Base-by-base conservation (phyloP, 2,797 vertebrate species). In the Distichodus sexfasciatus region DNA sequence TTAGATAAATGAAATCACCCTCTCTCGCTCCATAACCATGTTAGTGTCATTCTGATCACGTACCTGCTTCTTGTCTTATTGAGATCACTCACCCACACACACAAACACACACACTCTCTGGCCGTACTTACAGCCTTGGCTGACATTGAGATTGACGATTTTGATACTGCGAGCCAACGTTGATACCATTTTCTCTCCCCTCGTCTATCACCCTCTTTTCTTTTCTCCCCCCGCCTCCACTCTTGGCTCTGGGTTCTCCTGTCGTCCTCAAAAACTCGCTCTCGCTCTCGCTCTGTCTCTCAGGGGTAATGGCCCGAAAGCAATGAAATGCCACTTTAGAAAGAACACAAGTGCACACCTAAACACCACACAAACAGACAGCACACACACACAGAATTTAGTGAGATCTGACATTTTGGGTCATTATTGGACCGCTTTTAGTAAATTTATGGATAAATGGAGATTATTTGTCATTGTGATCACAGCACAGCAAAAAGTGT, bases 1-100 rank as follows among this genome's bases (percentile, higher is more conserved):
- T 90, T 89, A 89, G 76, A 81, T 71, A 87, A 87, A 91, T 88
- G 76, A 87, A 77, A 83, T 65, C 3, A 73, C 72, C 53, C 6
- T 21, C 28, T 1, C 36, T 53, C 3, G 14, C 24, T 28, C 15
- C 8, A 35, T 21, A 11, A 11, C 46, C 2, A 1, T 59, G 0
- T 4, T 65, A 10, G 69, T 59, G 23, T 38, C 75, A 87, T 88
- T 87, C 87, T 38, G 41, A 69, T 67, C 89, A 87, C 81, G 78
- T 85, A 72, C 47, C 19, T 58, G 55, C 63, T 72, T 57, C 47
- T 33, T 15, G 38, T 31, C 0, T 82, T 81, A 64, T 81, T 85
- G 80, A 81, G 75, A 85, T 83, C 17, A 29, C 15, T 23, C 2
- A 4, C 59, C 57, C 44, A 59, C 62, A 54, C 79, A 3, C 60